Percentiles rank a stretch among this genome's conserved stretches.
phyloP scores from a whole-genome alignment of 2,113 vertebrate species.

The Charina bottae region DNA sequence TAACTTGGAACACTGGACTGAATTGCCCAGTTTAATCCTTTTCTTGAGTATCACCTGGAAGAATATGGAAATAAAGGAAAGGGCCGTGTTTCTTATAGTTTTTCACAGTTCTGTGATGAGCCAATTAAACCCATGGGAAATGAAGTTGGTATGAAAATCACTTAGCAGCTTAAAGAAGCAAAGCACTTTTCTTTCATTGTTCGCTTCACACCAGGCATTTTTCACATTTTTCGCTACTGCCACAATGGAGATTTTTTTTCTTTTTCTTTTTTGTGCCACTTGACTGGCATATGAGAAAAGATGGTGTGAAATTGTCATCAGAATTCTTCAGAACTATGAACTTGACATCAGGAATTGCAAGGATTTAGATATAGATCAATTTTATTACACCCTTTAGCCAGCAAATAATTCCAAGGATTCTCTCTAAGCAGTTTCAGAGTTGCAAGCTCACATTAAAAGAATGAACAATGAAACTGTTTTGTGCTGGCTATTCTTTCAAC shows the following conservation, averaged over 20 bases:
- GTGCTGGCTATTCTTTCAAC: background rate
- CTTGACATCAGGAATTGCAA: background rate
- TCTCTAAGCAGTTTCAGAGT: background rate
- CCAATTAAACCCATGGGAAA: background rate
- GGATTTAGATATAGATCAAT: background rate
- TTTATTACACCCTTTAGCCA: background rate
- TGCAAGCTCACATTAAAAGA: background rate
- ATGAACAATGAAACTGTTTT: background rate
- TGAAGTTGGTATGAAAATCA: background rate
- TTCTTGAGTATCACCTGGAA: background rate
- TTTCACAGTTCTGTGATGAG: background rate
- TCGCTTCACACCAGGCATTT: background rate
- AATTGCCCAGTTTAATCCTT: background rate
- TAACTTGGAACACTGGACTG: background rate
- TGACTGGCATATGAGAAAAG: background rate
- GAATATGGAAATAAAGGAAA: background rate
- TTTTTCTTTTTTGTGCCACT: background rate
- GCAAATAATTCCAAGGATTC: background rate
- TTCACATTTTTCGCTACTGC: background rate
- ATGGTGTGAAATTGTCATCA: background rate
- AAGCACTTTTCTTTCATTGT: background rate
- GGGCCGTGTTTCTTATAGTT: background rate
- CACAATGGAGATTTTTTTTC: background rate
- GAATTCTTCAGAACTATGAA: background rate
- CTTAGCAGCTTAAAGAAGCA: background rate